phyloP scores from a whole-genome alignment of 37 sponge, comb jelly and placozoan genomes.

The Sycon ciliatum region DNA sequence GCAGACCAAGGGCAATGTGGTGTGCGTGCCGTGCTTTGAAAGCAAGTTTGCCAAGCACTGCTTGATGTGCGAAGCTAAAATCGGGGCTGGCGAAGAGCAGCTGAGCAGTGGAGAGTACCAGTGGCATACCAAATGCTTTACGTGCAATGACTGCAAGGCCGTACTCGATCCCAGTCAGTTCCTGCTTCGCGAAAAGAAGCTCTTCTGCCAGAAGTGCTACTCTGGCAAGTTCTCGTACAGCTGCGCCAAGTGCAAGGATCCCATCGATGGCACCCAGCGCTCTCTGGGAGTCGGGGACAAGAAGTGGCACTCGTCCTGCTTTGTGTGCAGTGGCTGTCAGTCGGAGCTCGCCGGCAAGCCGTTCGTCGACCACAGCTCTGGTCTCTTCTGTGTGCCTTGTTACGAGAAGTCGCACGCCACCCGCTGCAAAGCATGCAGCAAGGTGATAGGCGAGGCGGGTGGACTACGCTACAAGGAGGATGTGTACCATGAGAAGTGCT shows the following conservation, averaged over 20 bases:
- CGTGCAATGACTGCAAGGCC: background rate
- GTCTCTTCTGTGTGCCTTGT: background rate
- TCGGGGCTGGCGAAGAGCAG: background rate
- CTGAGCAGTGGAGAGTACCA: background rate
- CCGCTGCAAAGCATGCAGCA: background rate
- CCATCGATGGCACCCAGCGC: too few relatives aligned
- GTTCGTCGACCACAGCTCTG: background rate
- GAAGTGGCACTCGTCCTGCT: conserved; percentile 11
- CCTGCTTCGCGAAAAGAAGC: background rate
- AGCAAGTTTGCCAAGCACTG: background rate
- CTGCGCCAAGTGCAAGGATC: conserved; percentile 1
- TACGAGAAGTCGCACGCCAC: background rate
- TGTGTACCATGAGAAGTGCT: too few relatives aligned
- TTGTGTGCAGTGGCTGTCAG: background rate
- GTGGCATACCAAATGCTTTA: background rate
- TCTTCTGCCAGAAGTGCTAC: background rate
- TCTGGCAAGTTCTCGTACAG: background rate
- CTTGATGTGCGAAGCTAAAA: background rate
- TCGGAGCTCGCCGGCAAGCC: background rate
- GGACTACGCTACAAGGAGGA: too few relatives aligned
- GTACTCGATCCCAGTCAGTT: background rate
- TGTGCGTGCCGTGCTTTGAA: conserved; percentile 8
- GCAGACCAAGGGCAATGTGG: background rate
- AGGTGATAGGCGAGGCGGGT: background rate
- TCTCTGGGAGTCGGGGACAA: background rate